Conservation (phyloP, 2,888 invertebrate species). For the Thera britannica region DNA sequence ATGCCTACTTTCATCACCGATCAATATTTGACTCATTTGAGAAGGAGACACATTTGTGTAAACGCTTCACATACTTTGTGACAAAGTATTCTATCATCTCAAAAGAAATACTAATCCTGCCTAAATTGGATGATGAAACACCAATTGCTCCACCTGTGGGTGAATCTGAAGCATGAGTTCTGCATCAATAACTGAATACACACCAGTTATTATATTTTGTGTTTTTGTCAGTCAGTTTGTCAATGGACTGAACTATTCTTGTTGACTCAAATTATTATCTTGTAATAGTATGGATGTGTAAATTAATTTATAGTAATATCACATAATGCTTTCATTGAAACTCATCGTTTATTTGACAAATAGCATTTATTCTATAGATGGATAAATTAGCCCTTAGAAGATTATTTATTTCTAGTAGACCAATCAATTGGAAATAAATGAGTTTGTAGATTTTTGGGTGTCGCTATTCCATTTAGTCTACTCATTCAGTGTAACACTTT, state of each 20-base stretch:
- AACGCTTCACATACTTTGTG: slow-evolving; percentile 98
- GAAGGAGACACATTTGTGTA: slow-evolving; percentile 97
- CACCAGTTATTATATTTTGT: slow-evolving; percentile 33
- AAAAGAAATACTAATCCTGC: slow-evolving; percentile 98
- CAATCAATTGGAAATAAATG: neutral
- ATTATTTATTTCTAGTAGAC: neutral
- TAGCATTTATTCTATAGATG: too few species aligned
- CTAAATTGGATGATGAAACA: slow-evolving; percentile 93
- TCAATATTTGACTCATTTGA: slow-evolving; percentile 99
- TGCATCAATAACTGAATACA: slow-evolving; percentile 47
- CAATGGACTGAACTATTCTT: slow-evolving; percentile 27
- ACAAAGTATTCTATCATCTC: slow-evolving; percentile 99
- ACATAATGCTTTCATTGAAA: neutral
- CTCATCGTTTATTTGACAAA: neutral
- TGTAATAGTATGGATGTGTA: slow-evolving; percentile 12
- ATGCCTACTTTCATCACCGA: slow-evolving; percentile 99
- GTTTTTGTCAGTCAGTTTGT: slow-evolving; percentile 17
- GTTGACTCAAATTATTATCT: slow-evolving; percentile 30
- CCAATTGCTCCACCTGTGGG: slow-evolving; percentile 82
- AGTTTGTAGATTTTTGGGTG: neutral
- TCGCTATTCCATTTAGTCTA: too few species aligned
- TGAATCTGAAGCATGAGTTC: slow-evolving; percentile 79
- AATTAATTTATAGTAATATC: slow-evolving; percentile 8
- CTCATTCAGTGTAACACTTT: too few species aligned
- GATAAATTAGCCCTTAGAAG: neutral